Evolutionary conservation across 2,113 vertebrate species (phyloP), one percentile per base, ranked within the genome.

Genomic region (Passer montanus): DNA sequence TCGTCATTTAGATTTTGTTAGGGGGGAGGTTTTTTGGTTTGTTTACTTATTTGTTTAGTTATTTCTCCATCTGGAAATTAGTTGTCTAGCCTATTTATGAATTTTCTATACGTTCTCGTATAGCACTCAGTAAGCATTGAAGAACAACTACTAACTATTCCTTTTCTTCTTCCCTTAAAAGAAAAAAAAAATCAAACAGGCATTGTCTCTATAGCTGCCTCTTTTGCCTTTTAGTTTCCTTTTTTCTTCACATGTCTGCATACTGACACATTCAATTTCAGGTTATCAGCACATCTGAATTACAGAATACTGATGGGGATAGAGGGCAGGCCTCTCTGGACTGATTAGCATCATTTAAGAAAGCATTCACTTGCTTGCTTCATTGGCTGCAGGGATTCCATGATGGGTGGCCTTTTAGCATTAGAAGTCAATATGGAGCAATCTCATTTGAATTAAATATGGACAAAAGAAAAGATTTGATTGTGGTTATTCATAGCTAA

Each of bases 311-410:
- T 98, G 99, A 99, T 98, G 98, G 98, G 98, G 98, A 98, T 98
- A 98, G 98, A 98, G 99, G 98, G 98, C 99, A 98, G 97, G 98
- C 98, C 99, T 99, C 99, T 98, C 98, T 53, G 98, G 99, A 98
- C 99, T 99, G 99, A 99, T 99, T 99, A 99, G 98, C 99, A 98
- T 99, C 98, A 98, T 99, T 99, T 99, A 99, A 99, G 98, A 98
- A 99, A 98, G 98, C 97, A 98, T 98, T 98, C 97, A 93, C 98
- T 98, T 97, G 98, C 98, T 97, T 91, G 97, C 97, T 98, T 98
- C 98, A 96, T 96, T 98, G 98, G 98, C 98, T 98, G 96, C 97
- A 97, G 95, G 95, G 96, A 97, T 97, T 97, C 98, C 98, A 96
- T 98, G 98, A 99, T 99, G 98, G 99, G 99, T 99, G 99, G 99